Conservation (phyloP, 2,113 vertebrate genomes). For the Hucho hucho region DNA sequence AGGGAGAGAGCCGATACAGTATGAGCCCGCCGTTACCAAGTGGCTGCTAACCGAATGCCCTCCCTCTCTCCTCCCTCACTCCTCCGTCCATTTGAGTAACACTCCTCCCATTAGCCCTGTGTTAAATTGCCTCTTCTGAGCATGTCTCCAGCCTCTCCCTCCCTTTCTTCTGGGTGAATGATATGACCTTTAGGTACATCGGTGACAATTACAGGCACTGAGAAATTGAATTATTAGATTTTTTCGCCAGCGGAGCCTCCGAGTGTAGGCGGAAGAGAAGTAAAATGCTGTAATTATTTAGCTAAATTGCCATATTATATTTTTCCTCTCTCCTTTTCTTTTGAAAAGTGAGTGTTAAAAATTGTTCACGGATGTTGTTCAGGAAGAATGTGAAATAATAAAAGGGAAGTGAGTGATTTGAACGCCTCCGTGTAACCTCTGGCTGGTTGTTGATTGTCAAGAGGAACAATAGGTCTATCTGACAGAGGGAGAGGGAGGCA, state of each 20-base stretch:
- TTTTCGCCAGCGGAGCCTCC: conserved; percentile 60
- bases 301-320: conserved; percentile 81
- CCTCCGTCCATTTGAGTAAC: conserved; percentile 59
- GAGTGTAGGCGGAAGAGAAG: conserved; percentile 69
- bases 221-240: conserved; percentile 83
- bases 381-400: conserved; percentile 42
- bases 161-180: conserved; percentile 70
- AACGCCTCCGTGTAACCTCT: conserved; percentile 50
- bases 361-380: conserved; percentile 47
- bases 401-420: conserved; percentile 46
- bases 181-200: conserved; percentile 82
- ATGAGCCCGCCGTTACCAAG: no score
- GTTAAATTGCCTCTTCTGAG: conserved; percentile 73
- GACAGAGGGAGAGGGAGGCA: conserved; percentile 22
- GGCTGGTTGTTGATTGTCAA: conserved; percentile 66
- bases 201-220: conserved; percentile 79
- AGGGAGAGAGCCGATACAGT: background rate
- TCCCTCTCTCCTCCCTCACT: conserved; percentile 34
- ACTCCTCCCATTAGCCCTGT: conserved; percentile 70
- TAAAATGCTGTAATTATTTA: conserved; percentile 82
- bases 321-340: conserved; percentile 60
- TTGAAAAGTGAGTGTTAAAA: conserved; percentile 1
- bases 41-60: no score
- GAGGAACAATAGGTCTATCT: conserved; percentile 61
- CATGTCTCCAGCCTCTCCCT: conserved; percentile 65